Evolutionary conservation across 2,888 invertebrate genomes (phyloP), one percentile per base, ranked within the genome.

Genomic region (Drosophila kuntzei): DNA sequence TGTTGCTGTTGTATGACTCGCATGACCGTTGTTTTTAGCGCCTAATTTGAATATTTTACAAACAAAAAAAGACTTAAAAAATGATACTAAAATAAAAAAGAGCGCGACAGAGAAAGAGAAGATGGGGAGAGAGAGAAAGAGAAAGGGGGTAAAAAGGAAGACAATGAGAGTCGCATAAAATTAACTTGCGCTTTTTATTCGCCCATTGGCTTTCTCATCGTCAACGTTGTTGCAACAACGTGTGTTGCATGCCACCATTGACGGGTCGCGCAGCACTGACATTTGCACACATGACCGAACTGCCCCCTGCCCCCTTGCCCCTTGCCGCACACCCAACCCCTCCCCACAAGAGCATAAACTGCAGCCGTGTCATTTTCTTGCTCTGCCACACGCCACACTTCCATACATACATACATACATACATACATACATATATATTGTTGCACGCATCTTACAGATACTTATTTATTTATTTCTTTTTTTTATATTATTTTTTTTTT

Each of bases 281-380:
- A 68, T 79, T 78, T 78, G 80, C 77, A 76, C 76, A 78, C 76
- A 76, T 71, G 67, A 76, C 71, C 77, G 79, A 57, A 60, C 44
- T 49, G 62, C 29, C 18, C 25, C 36, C 14, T 36, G n/a, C n/a
- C n/a, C n/a, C 27, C 25, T 25, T 25, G 12, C n/a, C 58, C n/a
- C 7, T 6, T 22, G n/a, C 20, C 20, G 5, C 18, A 9, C 20
- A 3, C 43, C 27, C n/a, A 9, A 8, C 41, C 25, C 11, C 3
- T 27, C 27, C 27, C 36, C 12, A 25, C 29, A 27, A 44, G 11
- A n/a, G 25, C 25, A 46, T 18, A 18, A 47, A 18, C 18, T 47
- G 46, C 29, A 32, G 18, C 7, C 8, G 8, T 32, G 16, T 27
- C 44, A n/a, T n/a, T n/a, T n/a, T 14, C 44, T 16, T 18, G 9